These are phyloP conservation scores for Oreocharis arfaki DNA, from an alignment of 2,113 vertebrate genomes.

Conservation along the genomic window DNA sequence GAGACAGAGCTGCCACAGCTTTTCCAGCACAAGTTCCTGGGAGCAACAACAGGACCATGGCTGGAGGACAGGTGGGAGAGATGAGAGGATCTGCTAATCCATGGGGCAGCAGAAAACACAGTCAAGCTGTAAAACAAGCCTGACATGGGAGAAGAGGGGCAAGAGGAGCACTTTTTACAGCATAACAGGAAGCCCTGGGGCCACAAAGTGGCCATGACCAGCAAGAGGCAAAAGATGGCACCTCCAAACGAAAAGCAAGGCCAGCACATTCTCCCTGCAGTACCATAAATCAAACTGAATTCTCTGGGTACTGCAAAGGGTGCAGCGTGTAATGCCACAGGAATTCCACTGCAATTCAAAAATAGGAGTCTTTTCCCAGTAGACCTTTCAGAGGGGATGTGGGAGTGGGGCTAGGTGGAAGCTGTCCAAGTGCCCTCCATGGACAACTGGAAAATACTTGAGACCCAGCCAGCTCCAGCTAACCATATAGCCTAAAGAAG, in stretches of 20 bases:
- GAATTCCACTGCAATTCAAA: constrained; percentile 52
- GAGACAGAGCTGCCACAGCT: background rate
- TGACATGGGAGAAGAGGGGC: background rate
- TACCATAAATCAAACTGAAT: background rate
- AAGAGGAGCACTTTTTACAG: background rate
- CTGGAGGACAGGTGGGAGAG: background rate
- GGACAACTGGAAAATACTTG: constrained; percentile 40
- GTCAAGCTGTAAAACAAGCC: background rate
- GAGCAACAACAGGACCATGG: background rate
- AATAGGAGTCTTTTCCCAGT: constrained; percentile 56
- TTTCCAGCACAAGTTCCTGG: background rate
- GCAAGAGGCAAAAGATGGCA: background rate
- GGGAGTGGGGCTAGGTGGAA: constrained; percentile 37
- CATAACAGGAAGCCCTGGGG: background rate
- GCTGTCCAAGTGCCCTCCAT: constrained; percentile 29
- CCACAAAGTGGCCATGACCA: background rate
- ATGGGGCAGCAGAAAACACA: background rate
- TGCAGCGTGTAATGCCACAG: constrained; percentile 18
- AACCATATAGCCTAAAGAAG: constrained; percentile 28
- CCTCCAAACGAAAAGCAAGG: background rate
- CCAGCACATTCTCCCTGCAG: background rate
- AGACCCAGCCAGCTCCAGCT: constrained; percentile 11
- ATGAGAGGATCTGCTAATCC: background rate
- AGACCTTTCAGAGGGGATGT: constrained; percentile 18
- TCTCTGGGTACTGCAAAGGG: constrained; percentile 15